Base-by-base conservation (phyloP, 2,797 vertebrate species). In the Holocentrus rufus region DNA sequence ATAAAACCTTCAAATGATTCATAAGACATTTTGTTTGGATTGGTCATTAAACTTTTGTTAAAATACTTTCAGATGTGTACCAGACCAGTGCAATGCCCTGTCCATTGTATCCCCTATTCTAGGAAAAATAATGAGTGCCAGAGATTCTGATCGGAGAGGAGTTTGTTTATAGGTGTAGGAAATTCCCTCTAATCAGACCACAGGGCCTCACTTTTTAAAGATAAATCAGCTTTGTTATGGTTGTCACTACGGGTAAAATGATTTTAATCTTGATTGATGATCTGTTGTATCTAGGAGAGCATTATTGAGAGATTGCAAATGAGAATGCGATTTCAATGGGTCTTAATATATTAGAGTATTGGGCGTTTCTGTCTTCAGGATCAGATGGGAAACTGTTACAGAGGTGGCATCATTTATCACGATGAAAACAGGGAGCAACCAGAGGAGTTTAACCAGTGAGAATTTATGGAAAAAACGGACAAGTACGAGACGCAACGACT, bases 381-480 rank as follows among this genome's bases (percentile, higher is more conserved):
- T 84, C 79, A 77, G 64, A 85, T 77, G 65, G 58, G 71, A 85
- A 83, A 77, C 63, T 2, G 52, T 27, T 60, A 64, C 30, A 5
- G 62, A 27, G 55, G 47, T 80, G 76, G 81, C 80, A 79, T 25
- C 7, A 74, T 68, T 73, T 64, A 42, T 39, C 34, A 42, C 11
- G 13, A 30, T 1, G 22, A 85, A 76, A 87, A 76, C 67, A 59
- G 77, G 79, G 78, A 80, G 82, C 69, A 88, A 81, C 82, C 77
- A 83, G 74, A 78, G 7, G 14, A 82, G 81, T 79, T 72, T 79
- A 74, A 69, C 25, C 5, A 7, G 58, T 20, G 58, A 27, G 14
- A 63, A 65, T 75, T 77, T 83, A 83, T 82, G 82, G 85, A 87
- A 88, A 81, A 81, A 46, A 50, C 62, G 74, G 59, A 65, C 64